phyloP scores from a whole-genome alignment of 2,113 vertebrate genomes.

The Axis porcinus region DNA sequence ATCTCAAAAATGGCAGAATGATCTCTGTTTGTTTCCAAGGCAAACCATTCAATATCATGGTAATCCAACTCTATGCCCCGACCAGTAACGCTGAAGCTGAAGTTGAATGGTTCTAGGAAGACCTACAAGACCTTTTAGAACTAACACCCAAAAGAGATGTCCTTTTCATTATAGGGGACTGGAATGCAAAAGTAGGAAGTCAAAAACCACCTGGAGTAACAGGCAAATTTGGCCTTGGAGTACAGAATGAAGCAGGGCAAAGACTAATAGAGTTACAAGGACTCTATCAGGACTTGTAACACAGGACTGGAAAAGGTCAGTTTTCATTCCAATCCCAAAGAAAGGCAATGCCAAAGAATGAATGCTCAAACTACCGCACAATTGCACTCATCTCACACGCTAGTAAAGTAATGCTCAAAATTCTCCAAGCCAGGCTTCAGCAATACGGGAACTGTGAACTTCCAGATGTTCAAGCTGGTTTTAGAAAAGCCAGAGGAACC shows the following conservation, averaged over 20 bases:
- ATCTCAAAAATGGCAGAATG: neutral
- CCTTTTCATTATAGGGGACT: neutral
- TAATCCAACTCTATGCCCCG: neutral
- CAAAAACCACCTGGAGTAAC: neutral
- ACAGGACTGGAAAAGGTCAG: neutral
- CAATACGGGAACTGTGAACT: neutral
- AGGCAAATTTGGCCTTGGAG: neutral
- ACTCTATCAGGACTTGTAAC: neutral
- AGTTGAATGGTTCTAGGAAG: neutral
- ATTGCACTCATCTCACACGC: neutral
- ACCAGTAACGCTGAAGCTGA: neutral
- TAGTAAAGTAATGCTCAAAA: neutral
- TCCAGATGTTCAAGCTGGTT: neutral
- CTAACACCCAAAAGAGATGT: neutral
- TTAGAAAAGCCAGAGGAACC: neutral
- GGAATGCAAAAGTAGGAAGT: neutral
- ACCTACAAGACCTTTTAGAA: neutral
- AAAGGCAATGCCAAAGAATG: neutral
- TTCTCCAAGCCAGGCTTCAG: neutral
- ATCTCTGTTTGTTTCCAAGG: neutral
- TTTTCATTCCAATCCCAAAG: neutral
- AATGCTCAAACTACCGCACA: neutral
- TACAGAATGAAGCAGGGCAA: neutral
- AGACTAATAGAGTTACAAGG: neutral
- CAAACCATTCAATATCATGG: neutral